A percentile compares a stretch with the other conserved stretches of the same genome.
Conservation (phyloP, 1,140 invertebrate species). For the Drosophila kanapiae region DNA sequence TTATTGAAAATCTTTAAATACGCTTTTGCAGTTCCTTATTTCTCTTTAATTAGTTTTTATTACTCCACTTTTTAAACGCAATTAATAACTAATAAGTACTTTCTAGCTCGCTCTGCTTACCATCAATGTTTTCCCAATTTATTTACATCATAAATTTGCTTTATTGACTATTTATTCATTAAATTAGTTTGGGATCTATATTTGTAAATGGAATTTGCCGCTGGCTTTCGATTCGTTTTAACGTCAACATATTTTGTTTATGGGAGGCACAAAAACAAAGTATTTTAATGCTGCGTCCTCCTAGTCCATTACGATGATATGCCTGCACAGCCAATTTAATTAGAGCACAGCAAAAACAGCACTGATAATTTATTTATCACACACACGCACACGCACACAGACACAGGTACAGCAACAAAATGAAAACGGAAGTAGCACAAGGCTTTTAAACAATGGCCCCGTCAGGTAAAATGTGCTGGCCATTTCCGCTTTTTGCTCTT, state of each 20-base stretch:
- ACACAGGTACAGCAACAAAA: constrained; percentile 7
- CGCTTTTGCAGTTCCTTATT: too few relatives aligned
- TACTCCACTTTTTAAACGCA: background rate
- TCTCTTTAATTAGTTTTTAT: background rate
- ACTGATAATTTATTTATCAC: constrained; percentile 46
- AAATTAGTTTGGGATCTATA: constrained; percentile 17
- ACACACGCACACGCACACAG: background rate
- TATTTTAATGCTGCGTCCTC: constrained; percentile 58
- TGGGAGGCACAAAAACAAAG: constrained; percentile 21
- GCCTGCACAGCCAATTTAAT: constrained; percentile 67
- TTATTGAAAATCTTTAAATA: background rate
- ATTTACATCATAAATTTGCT: constrained; percentile 31
- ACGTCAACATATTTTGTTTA: constrained; percentile 60
- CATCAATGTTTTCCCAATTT: background rate
- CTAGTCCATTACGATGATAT: constrained; percentile 58
- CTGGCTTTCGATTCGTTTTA: constrained; percentile 26
- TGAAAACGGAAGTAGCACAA: constrained; percentile 56
- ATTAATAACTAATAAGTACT: constrained; percentile 1
- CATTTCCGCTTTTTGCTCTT: constrained; percentile 23
- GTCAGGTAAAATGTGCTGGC: constrained; percentile 47
- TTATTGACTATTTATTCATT: constrained; percentile 31
- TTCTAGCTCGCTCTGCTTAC: background rate
- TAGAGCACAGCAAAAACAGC: constrained; percentile 39
- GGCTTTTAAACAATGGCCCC: constrained; percentile 71
- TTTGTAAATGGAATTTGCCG: constrained; percentile 25